phyloP scores from a whole-genome alignment of 2,888 invertebrate genomes.

The Stegophylla sp. region DNA sequence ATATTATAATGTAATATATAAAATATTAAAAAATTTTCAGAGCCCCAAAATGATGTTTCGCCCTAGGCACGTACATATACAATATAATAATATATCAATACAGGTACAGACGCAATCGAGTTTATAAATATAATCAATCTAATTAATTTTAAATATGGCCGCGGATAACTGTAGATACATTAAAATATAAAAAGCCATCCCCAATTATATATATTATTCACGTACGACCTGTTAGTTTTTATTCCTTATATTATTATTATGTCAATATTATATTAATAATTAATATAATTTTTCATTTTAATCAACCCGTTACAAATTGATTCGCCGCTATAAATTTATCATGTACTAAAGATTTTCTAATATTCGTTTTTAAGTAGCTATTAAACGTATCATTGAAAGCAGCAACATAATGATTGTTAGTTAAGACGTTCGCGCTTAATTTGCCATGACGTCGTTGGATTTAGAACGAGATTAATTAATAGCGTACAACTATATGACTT shows the following conservation, averaged over 20 bases:
- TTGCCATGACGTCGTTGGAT: conserved; percentile 15
- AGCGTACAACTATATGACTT: conserved; percentile 24
- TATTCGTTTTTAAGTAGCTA: background rate
- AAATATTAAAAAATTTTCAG: no score
- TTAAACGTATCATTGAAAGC: conserved; percentile 25
- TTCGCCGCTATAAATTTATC: background rate
- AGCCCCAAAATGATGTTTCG: no score
- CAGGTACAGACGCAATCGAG: background rate
- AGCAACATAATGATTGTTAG: conserved; percentile 8
- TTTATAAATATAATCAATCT: background rate
- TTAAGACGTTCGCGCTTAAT: conserved; percentile 21
- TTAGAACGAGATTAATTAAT: conserved; percentile 42
- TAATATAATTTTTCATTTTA: no score
- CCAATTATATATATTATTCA: background rate
- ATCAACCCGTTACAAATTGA: background rate
- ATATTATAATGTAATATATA: no score
- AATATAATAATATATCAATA: no score
- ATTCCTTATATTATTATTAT: background rate
- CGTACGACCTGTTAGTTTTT: background rate
- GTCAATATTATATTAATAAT: background rate
- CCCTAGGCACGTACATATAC: no score
- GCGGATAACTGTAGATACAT: background rate
- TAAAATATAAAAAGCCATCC: background rate
- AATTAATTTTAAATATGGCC: background rate
- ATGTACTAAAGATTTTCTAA: background rate